phyloP scores from a whole-genome alignment of 2,888 invertebrate species.

The Notodromas monacha region DNA sequence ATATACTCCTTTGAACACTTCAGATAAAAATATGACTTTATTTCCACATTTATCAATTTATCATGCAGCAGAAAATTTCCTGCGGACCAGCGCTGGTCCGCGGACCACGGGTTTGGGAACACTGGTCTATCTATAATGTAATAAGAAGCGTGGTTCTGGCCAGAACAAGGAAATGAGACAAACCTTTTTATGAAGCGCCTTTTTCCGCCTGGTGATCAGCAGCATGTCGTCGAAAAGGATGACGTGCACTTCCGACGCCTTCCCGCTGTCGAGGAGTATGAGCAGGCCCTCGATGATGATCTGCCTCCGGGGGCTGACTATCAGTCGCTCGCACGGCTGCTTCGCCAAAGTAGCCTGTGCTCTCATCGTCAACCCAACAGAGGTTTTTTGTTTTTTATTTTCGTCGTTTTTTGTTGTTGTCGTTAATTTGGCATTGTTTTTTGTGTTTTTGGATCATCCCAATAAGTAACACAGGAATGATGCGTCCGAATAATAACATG shows the following conservation, averaged over 20 bases:
- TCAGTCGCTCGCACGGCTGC: constrained; percentile 26
- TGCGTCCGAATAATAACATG: background rate
- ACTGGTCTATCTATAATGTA: too few species aligned
- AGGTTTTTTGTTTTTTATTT: background rate
- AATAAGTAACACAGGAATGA: background rate
- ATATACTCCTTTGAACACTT: too few species aligned
- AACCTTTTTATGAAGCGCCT: constrained; percentile 17
- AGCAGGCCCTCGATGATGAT: constrained; percentile 19
- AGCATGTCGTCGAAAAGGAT: constrained; percentile 29
- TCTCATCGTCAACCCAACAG: constrained; percentile 4
- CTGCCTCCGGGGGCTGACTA: constrained; percentile 21
- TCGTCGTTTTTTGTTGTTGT: too few species aligned
- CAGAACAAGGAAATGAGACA: too few species aligned
- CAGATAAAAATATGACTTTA: too few species aligned
- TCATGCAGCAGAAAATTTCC: too few species aligned
- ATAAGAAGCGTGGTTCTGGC: too few species aligned
- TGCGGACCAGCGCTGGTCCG: too few species aligned
- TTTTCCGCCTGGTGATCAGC: constrained; percentile 24
- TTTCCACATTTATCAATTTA: too few species aligned
- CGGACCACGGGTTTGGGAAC: too few species aligned
- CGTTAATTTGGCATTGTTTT: too few species aligned
- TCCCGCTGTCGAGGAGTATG: constrained; percentile 21
- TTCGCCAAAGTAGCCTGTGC: constrained; percentile 18
- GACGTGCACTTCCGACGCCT: constrained; percentile 23
- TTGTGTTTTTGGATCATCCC: too few species aligned